A percentile compares a stretch with the other conserved stretches of the same genome.
Conservation (phyloP, 2,888 invertebrate species). For the Scaptodrosophila latifasciaeformis region DNA sequence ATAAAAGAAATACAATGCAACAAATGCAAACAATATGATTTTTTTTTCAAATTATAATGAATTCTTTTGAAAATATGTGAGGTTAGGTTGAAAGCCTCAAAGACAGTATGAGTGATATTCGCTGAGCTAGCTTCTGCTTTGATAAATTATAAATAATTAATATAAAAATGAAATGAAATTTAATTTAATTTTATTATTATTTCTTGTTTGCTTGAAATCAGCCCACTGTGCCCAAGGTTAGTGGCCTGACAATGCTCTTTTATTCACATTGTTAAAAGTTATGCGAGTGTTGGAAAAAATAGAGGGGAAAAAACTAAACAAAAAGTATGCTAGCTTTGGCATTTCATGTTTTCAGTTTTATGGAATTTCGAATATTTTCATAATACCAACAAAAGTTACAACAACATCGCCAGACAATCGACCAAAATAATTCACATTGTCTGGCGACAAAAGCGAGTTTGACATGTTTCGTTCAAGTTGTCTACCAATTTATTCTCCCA, state of each 20-base stretch:
- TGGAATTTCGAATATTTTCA: conserved; percentile 45
- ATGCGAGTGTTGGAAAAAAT: conserved; percentile 7
- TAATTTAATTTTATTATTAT: background rate
- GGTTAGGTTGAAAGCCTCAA: too few relatives aligned
- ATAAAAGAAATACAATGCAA: conserved; percentile 3
- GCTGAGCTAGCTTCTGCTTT: too few relatives aligned
- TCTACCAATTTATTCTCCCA: too few relatives aligned
- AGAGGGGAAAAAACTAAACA: background rate
- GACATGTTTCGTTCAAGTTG: too few relatives aligned
- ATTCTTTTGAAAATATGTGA: too few relatives aligned
- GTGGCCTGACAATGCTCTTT: background rate
- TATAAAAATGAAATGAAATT: too few relatives aligned
- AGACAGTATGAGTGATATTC: too few relatives aligned
- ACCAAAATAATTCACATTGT: conserved; percentile 53
- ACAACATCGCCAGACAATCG: too few relatives aligned
- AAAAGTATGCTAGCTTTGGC: conserved; percentile 9
- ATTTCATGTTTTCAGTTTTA: conserved; percentile 24
- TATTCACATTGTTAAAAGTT: background rate
- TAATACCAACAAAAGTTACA: conserved; percentile 39
- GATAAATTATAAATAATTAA: too few relatives aligned
- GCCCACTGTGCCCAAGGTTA: background rate
- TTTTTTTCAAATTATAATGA: too few relatives aligned
- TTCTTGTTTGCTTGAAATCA: background rate
- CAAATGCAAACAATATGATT: too few relatives aligned
- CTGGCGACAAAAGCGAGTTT: conserved; percentile 8